Evolutionary conservation across 2,113 vertebrate species (phyloP).

Genomic region (Elephantulus edwardii): DNA sequence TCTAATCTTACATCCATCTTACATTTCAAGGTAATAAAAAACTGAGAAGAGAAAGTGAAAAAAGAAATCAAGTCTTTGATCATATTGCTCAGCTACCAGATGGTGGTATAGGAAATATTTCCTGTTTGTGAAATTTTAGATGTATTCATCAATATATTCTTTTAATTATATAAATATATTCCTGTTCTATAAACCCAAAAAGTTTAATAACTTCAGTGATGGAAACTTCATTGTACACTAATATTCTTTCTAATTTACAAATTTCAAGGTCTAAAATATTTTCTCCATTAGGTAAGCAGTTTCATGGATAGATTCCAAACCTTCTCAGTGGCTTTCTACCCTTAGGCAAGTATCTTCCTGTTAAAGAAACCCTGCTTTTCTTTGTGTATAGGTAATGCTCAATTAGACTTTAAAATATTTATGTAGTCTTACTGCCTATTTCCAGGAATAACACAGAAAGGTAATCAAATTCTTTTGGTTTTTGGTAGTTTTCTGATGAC

Average conservation of each 20-base stretch:
- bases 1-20: neutral
- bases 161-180: slow-evolving; percentile 40
- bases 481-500: slow-evolving; percentile 23
- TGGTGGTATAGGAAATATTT: neutral
- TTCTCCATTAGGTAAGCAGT: slow-evolving; percentile 34
- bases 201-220: neutral
- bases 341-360: neutral
- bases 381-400: neutral
- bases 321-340: neutral
- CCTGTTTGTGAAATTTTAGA: neutral
- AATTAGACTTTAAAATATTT: slow-evolving; percentile 24
- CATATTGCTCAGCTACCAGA: neutral
- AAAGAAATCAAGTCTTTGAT: neutral
- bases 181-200: neutral
- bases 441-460: slow-evolving; percentile 1
- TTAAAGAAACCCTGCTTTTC: slow-evolving; percentile 26
- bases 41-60: neutral
- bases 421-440: neutral
- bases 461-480: slow-evolving; percentile 9
- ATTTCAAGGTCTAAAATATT: neutral
- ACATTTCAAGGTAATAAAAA: neutral
- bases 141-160: neutral
- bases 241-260: neutral
- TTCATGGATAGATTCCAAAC: neutral
- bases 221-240: neutral